A percentile compares a stretch with the other conserved stretches of the same genome.
phyloP scores from a whole-genome alignment of 2,888 invertebrate species.

The Cephus rjabovi region DNA sequence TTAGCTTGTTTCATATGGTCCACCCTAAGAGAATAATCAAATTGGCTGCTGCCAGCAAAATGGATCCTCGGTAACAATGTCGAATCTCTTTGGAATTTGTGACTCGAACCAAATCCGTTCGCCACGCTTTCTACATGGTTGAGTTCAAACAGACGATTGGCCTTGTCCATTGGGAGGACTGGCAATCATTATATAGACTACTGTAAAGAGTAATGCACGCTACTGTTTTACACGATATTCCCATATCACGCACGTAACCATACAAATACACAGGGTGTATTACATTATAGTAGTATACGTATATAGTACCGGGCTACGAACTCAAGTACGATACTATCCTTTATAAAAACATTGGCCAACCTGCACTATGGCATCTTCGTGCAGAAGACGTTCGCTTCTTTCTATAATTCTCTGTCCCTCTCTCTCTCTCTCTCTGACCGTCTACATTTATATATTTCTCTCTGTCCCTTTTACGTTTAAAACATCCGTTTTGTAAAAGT shows the following conservation, averaged over 20 bases:
- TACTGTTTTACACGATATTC: slow-evolving; percentile 17
- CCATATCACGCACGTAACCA: too few relatives aligned
- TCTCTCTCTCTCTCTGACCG: background rate
- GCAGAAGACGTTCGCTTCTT: slow-evolving; percentile 1
- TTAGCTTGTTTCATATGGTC: too few relatives aligned
- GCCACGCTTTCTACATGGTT: slow-evolving; percentile 33
- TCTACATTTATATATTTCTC: background rate
- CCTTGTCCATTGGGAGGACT: slow-evolving; percentile 22
- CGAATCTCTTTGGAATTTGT: too few relatives aligned
- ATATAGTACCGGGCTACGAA: too few relatives aligned
- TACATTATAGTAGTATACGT: too few relatives aligned
- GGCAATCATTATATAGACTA: too few relatives aligned
- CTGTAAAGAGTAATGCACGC: background rate
- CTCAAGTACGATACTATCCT: slow-evolving; percentile 28
- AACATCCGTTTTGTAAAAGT: slow-evolving; percentile 54
- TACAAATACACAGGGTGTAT: too few relatives aligned
- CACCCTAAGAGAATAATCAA: too few relatives aligned
- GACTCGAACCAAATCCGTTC: slow-evolving; percentile 29
- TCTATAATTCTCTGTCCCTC: background rate
- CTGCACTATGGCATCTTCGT: slow-evolving; percentile 22
- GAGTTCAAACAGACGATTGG: slow-evolving; percentile 30
- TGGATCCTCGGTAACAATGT: too few relatives aligned
- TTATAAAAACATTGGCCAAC: slow-evolving; percentile 34
- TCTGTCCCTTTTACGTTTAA: slow-evolving; percentile 34
- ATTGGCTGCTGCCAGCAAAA: too few relatives aligned